These are phyloP conservation scores for Malacoctenus gilli DNA, from an alignment of 2,797 vertebrate genomes.

Conservation along the genomic window DNA sequence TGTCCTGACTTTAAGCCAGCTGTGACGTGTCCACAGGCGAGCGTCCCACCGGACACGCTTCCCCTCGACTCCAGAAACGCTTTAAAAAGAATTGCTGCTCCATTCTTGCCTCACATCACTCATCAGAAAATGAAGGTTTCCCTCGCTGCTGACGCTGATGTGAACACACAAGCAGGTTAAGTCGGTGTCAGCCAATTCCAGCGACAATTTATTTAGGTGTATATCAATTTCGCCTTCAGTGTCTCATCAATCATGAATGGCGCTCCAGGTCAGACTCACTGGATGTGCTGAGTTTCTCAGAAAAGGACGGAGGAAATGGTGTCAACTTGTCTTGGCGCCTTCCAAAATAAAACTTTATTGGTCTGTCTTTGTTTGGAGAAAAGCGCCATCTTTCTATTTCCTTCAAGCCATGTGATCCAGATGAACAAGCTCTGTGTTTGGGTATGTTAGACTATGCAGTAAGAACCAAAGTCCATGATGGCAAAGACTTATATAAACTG, in stretches of 20 bases:
- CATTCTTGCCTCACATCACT: constrained; percentile 11
- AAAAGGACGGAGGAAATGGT: constrained; percentile 5
- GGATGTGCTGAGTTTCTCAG: constrained; percentile 18
- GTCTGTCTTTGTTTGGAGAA: background rate
- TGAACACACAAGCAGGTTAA: constrained; percentile 14
- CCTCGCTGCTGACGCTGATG: constrained; percentile 6
- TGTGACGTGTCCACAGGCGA: no score
- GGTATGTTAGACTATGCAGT: no score
- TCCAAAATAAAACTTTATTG: background rate
- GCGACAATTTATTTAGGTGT: constrained; percentile 37
- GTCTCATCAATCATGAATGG: constrained; percentile 50
- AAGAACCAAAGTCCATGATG: no score
- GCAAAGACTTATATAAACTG: no score
- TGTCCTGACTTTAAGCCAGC: no score
- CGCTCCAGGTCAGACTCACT: constrained; percentile 8
- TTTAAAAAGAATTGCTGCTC: no score
- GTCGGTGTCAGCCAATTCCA: constrained; percentile 37
- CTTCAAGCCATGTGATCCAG: no score
- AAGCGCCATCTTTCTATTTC: no score
- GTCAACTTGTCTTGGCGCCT: background rate
- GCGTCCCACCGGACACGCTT: no score
- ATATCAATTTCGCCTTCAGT: constrained; percentile 39
- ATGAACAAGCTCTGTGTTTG: no score
- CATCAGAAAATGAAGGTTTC: constrained; percentile 31
- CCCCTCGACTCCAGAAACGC: no score